A percentile compares a stretch with the other conserved stretches of the same genome.
These are phyloP conservation scores for Mixornis gularis DNA, from an alignment of 2,113 vertebrate genomes.

Conservation along the genomic window DNA sequence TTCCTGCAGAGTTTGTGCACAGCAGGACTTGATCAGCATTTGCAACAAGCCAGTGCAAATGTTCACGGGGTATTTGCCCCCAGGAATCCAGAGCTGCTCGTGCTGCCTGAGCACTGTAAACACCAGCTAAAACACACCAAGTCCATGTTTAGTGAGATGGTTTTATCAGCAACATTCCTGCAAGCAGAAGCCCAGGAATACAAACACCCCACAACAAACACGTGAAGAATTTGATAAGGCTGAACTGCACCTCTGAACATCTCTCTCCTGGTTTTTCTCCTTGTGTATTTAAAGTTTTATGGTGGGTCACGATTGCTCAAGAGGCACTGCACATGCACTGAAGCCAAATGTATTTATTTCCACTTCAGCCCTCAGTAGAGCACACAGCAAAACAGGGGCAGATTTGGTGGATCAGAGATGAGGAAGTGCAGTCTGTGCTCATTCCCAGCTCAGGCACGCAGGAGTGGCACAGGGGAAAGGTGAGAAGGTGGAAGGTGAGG, in stretches of 20 bases:
- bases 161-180: constrained; percentile 62
- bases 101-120: constrained; percentile 11
- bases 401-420: not conserved
- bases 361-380: not conserved
- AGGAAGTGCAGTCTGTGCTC: not conserved
- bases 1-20: not conserved
- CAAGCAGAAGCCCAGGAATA: constrained; percentile 41
- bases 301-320: not conserved
- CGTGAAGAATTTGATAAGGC: constrained; percentile 56
- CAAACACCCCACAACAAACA: constrained; percentile 54
- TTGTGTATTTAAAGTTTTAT: constrained; percentile 51
- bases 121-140: constrained; percentile 13
- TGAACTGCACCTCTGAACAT: not conserved
- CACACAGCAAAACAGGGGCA: not conserved
- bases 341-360: not conserved
- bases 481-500: not conserved
- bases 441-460: fast-evolving
- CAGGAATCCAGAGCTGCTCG: not conserved
- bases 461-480: not conserved
- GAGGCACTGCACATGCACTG: not conserved
- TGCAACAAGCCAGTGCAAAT: not conserved
- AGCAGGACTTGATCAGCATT: not conserved
- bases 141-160: not conserved
- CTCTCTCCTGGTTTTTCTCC: constrained; percentile 46
- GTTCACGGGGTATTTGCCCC: not conserved